phyloP scores from a whole-genome alignment of 2,888 invertebrate genomes.

The Leptinotarsa juncta region DNA sequence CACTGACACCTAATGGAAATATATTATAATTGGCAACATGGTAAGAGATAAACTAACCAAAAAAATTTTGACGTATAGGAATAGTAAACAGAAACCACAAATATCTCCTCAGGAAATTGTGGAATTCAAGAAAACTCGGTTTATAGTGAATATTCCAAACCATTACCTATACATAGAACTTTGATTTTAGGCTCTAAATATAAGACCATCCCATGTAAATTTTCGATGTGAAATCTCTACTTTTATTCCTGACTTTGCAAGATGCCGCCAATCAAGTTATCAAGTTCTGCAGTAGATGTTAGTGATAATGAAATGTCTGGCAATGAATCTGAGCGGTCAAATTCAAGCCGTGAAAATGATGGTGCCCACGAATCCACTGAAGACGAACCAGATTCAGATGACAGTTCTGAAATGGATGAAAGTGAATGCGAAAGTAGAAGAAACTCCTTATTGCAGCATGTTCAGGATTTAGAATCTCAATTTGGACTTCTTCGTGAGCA shows the following conservation, averaged over 20 bases:
- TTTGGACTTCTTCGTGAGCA: slow-evolving; percentile 89
- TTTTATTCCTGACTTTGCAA: background rate
- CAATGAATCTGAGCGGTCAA: slow-evolving; percentile 77
- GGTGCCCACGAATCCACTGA: slow-evolving; percentile 78
- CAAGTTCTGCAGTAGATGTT: slow-evolving; percentile 61
- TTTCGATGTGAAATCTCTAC: background rate
- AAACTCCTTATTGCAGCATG: slow-evolving; percentile 85
- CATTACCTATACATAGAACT: too few relatives aligned
- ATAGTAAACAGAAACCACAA: too few relatives aligned
- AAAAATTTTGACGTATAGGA: too few relatives aligned
- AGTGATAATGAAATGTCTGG: slow-evolving; percentile 77
- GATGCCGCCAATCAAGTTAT: slow-evolving; percentile 38
- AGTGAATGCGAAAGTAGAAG: slow-evolving; percentile 87
- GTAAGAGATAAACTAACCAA: too few relatives aligned
- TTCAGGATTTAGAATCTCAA: slow-evolving; percentile 89
- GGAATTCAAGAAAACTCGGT: too few relatives aligned
- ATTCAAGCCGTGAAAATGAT: slow-evolving; percentile 76
- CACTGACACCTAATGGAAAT: too few relatives aligned
- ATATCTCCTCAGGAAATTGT: too few relatives aligned
- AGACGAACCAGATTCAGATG: slow-evolving; percentile 86
- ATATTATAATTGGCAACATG: too few relatives aligned
- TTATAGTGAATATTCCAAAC: too few relatives aligned
- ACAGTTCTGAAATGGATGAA: slow-evolving; percentile 92
- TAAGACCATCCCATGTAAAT: too few relatives aligned
- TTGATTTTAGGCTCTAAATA: too few relatives aligned